Evolutionary conservation across 2,888 invertebrate genomes (phyloP), one percentile per base, ranked within the genome.

Genomic region (Xylocampa areola): DNA sequence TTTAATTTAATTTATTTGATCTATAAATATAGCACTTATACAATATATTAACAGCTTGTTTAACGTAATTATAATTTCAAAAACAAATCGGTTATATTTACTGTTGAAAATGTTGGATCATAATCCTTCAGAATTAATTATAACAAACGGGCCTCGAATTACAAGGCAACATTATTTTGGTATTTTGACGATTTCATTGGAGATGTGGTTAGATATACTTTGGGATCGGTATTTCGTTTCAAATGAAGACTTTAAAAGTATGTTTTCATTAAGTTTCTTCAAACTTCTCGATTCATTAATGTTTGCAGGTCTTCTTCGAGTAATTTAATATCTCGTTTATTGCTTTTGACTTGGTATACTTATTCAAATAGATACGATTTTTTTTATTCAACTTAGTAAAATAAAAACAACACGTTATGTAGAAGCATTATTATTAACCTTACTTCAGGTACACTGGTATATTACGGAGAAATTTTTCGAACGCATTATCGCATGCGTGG

Each of bases 31-130:
- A n/a, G n/a, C n/a, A n/a, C n/a, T n/a, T n/a, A n/a, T n/a, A n/a
- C n/a, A n/a, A n/a, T n/a, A n/a, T n/a, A n/a, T n/a, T n/a, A n/a
- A n/a, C n/a, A n/a, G n/a, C n/a, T n/a, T n/a, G n/a, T n/a, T n/a
- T n/a, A n/a, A n/a, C 23, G 14, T 37, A 16, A 61, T 65, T 53
- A 66, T 29, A 43, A 29, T 52, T 43, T 6, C 1, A 8, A 29
- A 58, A n/a, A 39, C 36, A 11, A 47, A 50, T 50, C 30, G 13
- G 33, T 33, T 52, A 5, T 36, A 30, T 51, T 54, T 51, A 41
- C 35, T 21, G 10, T 8, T 16, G 17, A 27, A 27, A 48, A 29
- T 55, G n/a, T 40, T 17, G 16, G 21, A 37, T 44, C 30, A 19
- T 32, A 49, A 49, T 36, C 11, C 16, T 47, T 13, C 1, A 37